Base-by-base conservation (phyloP, 2,113 vertebrate genomes). In the Clarias magur region DNA sequence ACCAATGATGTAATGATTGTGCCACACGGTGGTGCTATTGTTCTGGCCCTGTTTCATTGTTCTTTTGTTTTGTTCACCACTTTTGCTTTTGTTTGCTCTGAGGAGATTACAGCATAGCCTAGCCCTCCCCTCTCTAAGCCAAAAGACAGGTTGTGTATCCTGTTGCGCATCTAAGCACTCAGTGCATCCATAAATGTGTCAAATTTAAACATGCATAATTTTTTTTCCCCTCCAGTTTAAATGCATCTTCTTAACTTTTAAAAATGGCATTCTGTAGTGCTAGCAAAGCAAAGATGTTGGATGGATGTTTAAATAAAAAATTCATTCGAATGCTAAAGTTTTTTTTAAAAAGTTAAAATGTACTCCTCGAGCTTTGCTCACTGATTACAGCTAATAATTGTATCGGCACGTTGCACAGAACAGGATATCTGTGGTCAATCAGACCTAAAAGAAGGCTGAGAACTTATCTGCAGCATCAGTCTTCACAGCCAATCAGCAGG, bases 361-460 rank as follows among this genome's bases (percentile, higher is more conserved):
- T 62, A n/a, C 34, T 70, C 68, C 30, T 23, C 67, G 21, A 83
- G 27, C 21, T 85, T 15, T 76, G 48, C 60, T 54, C 11, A 4
- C 57, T 53, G n/a, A 60, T 80, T 9, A 57, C 4, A 76, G 23
- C 72, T 60, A 23, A 70, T 88, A 92, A 88, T 92, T 83, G 87
- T 86, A 89, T 91, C 91, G 92, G 94, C 94, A 92, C 94, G 84
- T 89, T 91, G 93, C 90, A 94, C 90, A 94, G 95, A 95, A 95
- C 96, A 97, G 97, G 97, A 98, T 97, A 95, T 93, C 83, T 94
- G 94, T 94, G 96, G 94, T 96, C 96, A 91, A 92, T 94, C 90
- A 89, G 88, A 92, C 90, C 93, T 94, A 91, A 94, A 94, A 93
- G 84, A 91, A 92, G 91, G 86, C 88, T 91, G 91, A 91, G 87